Percentiles rank a stretch among this genome's conserved stretches.
Conservation (phyloP, 2,888 invertebrate species). For the Drosophila cognata region DNA sequence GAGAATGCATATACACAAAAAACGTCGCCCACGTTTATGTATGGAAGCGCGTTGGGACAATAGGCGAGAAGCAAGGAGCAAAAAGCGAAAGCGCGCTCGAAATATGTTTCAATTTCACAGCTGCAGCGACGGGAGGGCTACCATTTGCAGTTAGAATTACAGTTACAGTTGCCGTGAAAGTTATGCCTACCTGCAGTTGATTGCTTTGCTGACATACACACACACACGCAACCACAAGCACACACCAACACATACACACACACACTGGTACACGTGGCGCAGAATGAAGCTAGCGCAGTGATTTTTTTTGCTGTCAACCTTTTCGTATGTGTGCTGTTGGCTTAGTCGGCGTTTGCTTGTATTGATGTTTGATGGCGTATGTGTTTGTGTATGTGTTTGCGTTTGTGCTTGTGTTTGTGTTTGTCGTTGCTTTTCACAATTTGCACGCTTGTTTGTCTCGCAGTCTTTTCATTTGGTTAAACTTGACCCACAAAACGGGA, state of each 20-base stretch:
- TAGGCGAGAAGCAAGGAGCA: conserved; percentile 9
- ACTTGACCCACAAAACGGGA: conserved; percentile 70
- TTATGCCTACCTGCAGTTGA: conserved; percentile 48
- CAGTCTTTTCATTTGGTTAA: conserved; percentile 47
- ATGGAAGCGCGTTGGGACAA: conserved; percentile 17
- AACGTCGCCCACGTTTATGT: conserved; percentile 6
- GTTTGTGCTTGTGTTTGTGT: conserved; percentile 6
- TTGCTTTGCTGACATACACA: conserved; percentile 32
- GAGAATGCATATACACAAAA: conserved; percentile 22
- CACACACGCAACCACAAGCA: conserved; percentile 1
- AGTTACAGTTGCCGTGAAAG: conserved; percentile 49
- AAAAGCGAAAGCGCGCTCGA: conserved; percentile 31
- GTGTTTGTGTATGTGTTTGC: conserved; percentile 9
- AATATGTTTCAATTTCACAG: conserved; percentile 63
- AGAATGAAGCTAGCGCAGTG: conserved; percentile 34
- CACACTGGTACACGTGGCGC: background rate
- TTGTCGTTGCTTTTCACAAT: conserved; percentile 36
- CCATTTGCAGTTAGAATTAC: conserved; percentile 37
- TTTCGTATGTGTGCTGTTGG: conserved; percentile 21
- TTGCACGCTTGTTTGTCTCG: conserved; percentile 32
- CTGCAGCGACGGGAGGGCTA: conserved; percentile 19
- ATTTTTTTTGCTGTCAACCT: conserved; percentile 29
- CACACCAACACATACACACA: background rate
- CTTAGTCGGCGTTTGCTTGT: conserved; percentile 7
- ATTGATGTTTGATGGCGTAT: background rate